Percentiles rank a stretch among this genome's conserved stretches.
Conservation (phyloP, 2,113 vertebrate species). For the Burhinus bistriatus region DNA sequence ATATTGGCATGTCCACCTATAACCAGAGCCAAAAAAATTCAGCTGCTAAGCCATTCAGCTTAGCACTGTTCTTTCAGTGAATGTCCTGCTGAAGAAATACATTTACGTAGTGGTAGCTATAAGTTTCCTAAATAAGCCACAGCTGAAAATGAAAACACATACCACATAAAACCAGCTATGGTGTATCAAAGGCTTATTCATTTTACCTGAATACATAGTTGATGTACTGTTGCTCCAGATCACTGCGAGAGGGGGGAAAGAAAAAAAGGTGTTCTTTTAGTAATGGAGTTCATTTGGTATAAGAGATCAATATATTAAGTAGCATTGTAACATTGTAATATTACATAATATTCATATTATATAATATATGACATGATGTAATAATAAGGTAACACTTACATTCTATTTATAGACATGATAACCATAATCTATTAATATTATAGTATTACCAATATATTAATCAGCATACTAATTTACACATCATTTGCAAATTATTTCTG, state of each 20-base stretch:
- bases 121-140: neutral
- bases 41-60: neutral
- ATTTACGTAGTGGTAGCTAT: neutral
- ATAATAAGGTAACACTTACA: neutral
- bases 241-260: slow-evolving; percentile 70
- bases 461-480: neutral
- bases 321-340: neutral
- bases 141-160: neutral
- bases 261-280: neutral
- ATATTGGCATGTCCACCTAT: neutral
- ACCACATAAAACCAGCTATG: neutral
- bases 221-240: slow-evolving; percentile 91
- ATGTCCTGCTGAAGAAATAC: neutral
- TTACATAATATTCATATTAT: neutral
- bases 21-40: neutral
- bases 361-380: neutral
- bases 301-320: neutral
- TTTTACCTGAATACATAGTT: slow-evolving; percentile 95
- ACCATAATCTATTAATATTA: neutral
- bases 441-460: neutral
- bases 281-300: neutral
- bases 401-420: neutral
- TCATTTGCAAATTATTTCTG: neutral
- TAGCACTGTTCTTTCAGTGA: neutral
- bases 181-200: neutral